Base-by-base conservation (phyloP, 2,113 vertebrate species). In the Chlamydotis undulata region DNA sequence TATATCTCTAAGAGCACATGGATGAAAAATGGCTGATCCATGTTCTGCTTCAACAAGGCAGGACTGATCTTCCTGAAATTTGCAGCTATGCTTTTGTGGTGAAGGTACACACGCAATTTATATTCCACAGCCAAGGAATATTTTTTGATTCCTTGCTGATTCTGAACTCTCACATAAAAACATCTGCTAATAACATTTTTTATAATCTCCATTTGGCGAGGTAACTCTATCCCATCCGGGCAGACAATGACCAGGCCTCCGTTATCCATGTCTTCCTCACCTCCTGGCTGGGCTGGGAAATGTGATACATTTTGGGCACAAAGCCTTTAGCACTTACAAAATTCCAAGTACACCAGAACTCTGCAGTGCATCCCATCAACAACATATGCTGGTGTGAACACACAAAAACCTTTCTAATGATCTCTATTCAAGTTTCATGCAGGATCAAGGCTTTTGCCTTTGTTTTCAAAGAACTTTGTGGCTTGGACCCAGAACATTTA, bases 181-280 rank as follows among this genome's bases (percentile, higher is more conserved):
- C 91, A 97, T 94, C 94, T 96, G 95, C 69, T 91, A 97, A 79
- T 87, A 95, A 84, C 77, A 91, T 87, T 81, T 92, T 92, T 92
- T 67, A 78, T 87, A 82, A 92, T 94, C 83, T 94, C 77, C 35
- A 35, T 93, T 97, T 87, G 81, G 89, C 7, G 0, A 87, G 39
- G 87, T 89, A 95, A 91, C 65, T 83, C 50, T 84, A 90, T 80
- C 87, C 77, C 69, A 92, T 87, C 69, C 80, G 95, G 95, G 89
- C 89, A 97, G 87, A 93, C 74, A 82, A 71, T 67, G 88, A 86
- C 68, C 68, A 88, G 76, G 83, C 83, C 71, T 86, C 83, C 70
- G 76, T 94, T 93, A 90, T 67, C 91, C 91, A 82, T 33, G 81
- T 93, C 89, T 95, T 96, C 93, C 83, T 95, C 83, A 94, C 83